Conservation (phyloP, 1,140 invertebrate genomes). For the Caenorhabditis latens region DNA sequence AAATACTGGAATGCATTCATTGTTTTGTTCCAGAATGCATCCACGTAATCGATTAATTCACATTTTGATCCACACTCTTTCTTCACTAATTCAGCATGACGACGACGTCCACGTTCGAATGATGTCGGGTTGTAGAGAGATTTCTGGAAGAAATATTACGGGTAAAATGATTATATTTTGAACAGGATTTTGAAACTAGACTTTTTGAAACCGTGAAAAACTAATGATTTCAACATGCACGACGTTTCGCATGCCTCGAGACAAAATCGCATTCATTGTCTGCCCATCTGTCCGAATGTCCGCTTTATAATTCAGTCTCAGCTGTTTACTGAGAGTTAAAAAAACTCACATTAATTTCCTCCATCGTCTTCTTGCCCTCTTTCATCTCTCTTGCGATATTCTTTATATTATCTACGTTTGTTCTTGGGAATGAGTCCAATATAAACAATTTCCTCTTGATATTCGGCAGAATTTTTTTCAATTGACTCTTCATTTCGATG, state of each 20-base stretch:
- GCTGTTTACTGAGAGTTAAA: no score
- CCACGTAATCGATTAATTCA: slow-evolving; percentile 11
- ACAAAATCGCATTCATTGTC: no score
- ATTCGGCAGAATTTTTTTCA: background rate
- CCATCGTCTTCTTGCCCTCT: background rate
- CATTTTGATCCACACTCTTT: slow-evolving; percentile 16
- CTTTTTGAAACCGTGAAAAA: no score
- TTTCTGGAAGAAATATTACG: background rate
- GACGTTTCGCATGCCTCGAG: no score
- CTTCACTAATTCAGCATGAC: slow-evolving; percentile 11
- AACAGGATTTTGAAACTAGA: no score
- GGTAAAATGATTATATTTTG: no score
- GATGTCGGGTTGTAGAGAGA: background rate
- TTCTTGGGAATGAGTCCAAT: background rate
- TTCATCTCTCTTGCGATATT: background rate
- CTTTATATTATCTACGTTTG: background rate
- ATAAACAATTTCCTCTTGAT: slow-evolving; percentile 19
- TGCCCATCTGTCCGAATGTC: no score
- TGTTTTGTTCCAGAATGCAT: slow-evolving; percentile 23
- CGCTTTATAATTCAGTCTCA: no score
- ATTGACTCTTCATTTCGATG: slow-evolving; percentile 21
- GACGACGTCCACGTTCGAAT: slow-evolving; percentile 6
- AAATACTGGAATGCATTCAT: slow-evolving; percentile 34
- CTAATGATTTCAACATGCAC: no score
- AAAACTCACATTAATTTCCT: slow-evolving; percentile 31